Conservation (phyloP, 2,888 invertebrate species). For the Spisula subtruncata region DNA sequence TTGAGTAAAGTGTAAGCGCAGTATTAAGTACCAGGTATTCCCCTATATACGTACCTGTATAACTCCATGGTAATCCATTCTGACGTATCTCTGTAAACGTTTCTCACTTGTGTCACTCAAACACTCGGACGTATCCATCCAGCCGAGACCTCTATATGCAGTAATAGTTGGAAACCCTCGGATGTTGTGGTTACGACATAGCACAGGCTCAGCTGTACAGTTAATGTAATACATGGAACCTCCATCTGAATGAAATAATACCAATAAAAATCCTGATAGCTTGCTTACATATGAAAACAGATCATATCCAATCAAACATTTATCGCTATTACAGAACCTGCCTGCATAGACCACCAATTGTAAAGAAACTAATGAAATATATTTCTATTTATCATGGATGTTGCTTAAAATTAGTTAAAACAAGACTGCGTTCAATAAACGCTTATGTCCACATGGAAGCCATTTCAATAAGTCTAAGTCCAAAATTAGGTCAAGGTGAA, state of each 20-base stretch:
- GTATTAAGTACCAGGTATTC: too few relatives aligned
- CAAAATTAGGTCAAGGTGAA: too few relatives aligned
- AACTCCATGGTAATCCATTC: slow-evolving; percentile 82
- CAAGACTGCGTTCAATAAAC: too few relatives aligned
- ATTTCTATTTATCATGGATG: background rate
- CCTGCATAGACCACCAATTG: too few relatives aligned
- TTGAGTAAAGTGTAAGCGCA: too few relatives aligned
- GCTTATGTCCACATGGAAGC: too few relatives aligned
- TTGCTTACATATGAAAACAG: background rate
- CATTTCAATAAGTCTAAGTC: too few relatives aligned
- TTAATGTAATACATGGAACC: slow-evolving; percentile 82
- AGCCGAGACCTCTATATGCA: slow-evolving; percentile 81
- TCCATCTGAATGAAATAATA: slow-evolving; percentile 74
- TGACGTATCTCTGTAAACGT: slow-evolving; percentile 67
- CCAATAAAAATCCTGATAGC: background rate
- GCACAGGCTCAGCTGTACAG: slow-evolving; percentile 76
- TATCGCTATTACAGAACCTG: background rate
- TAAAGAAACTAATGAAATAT: too few relatives aligned
- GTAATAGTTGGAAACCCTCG: slow-evolving; percentile 81
- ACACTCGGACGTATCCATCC: slow-evolving; percentile 76
- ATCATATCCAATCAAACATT: background rate
- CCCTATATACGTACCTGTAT: slow-evolving; percentile 74
- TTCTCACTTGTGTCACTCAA: slow-evolving; percentile 59
- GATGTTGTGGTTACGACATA: slow-evolving; percentile 78
- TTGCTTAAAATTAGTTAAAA: too few relatives aligned